phyloP scores from a whole-genome alignment of 2,113 vertebrate species.

The Pteropus alecto region DNA sequence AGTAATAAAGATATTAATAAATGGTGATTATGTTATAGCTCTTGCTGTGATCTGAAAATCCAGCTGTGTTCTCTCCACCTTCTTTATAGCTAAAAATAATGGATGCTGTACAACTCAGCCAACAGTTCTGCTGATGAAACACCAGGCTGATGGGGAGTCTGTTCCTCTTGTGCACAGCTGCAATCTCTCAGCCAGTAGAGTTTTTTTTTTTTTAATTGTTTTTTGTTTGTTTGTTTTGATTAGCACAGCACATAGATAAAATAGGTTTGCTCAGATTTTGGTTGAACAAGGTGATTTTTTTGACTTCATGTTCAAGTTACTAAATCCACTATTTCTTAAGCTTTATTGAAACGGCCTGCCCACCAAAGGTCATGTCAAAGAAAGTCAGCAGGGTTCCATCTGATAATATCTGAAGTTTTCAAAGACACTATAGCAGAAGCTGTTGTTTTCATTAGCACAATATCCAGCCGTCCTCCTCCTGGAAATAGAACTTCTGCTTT shows the following conservation, averaged over 20 bases:
- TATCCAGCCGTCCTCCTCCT: background rate
- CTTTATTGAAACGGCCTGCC: background rate
- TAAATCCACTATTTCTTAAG: background rate
- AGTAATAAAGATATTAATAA: conserved; percentile 54
- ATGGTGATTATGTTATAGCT: background rate
- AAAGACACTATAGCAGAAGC: background rate
- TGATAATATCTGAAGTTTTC: background rate
- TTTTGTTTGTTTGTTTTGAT: background rate
- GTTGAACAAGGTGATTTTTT: background rate
- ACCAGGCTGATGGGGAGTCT: background rate
- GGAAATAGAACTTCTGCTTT: background rate
- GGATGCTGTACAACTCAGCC: background rate
- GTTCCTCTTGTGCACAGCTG: background rate
- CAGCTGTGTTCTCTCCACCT: conserved; percentile 34
- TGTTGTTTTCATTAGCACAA: background rate
- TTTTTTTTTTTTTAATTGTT: background rate
- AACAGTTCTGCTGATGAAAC: background rate
- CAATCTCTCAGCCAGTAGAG: background rate
- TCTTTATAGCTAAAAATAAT: conserved; percentile 41
- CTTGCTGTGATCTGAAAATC: conserved; percentile 4
- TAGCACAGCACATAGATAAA: background rate
- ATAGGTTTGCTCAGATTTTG: background rate
- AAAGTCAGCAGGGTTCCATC: background rate
- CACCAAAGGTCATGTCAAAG: background rate
- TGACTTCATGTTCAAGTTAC: background rate